These are phyloP conservation scores for Microvelia longipes DNA, from an alignment of 1,140 invertebrate species.

Conservation along the genomic window DNA sequence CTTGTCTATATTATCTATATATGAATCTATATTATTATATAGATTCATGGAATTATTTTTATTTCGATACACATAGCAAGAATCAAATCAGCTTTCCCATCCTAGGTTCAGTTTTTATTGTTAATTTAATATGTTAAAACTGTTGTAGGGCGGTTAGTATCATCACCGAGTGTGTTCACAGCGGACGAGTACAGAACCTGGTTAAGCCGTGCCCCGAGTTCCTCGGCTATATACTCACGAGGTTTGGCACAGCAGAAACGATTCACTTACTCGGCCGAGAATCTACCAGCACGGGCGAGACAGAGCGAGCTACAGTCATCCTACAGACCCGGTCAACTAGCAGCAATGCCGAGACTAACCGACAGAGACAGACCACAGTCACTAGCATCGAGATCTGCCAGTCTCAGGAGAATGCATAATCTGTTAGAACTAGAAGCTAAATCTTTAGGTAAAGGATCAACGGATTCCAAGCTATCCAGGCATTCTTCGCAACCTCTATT, in stretches of 20 bases:
- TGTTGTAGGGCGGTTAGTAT: slow-evolving; percentile 44
- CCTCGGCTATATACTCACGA: slow-evolving; percentile 69
- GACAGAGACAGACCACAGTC: slow-evolving; percentile 15
- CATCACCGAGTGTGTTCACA: slow-evolving; percentile 63
- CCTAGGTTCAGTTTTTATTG: too few species aligned
- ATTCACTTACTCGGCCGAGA: slow-evolving; percentile 78
- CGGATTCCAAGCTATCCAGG: neutral
- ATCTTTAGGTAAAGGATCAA: slow-evolving; percentile 18
- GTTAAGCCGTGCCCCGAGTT: slow-evolving; percentile 75
- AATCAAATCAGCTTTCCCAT: too few species aligned
- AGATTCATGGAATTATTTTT: too few species aligned
- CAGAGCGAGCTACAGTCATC: slow-evolving; percentile 26
- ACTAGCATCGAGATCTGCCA: slow-evolving; percentile 21
- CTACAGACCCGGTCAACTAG: slow-evolving; percentile 20
- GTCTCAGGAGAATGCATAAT: slow-evolving; percentile 23
- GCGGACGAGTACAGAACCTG: slow-evolving; percentile 81
- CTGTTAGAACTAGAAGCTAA: slow-evolving; percentile 25
- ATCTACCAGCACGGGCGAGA: slow-evolving; percentile 38
- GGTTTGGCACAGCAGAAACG: slow-evolving; percentile 40
- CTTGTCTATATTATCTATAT: too few species aligned
- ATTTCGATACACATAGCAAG: too few species aligned
- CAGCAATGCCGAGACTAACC: slow-evolving; percentile 17
- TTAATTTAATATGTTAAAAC: too few species aligned
- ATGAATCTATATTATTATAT: too few species aligned
- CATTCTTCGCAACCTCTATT: slow-evolving; percentile 3